phyloP scores from a whole-genome alignment of 1,140 invertebrate genomes.

The Macrotrachela quadricornifera region DNA sequence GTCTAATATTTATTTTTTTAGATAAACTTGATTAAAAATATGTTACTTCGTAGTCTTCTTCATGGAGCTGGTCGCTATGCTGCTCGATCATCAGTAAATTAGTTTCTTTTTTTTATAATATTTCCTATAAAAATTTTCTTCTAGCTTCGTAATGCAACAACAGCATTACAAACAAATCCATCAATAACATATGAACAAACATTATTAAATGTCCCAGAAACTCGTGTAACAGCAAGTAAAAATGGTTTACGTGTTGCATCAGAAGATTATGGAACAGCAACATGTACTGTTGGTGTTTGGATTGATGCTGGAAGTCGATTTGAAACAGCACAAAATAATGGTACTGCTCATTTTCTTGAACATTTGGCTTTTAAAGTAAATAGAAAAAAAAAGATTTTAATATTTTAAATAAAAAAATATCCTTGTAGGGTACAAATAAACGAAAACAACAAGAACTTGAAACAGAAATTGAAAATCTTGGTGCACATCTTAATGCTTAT shows the following conservation, averaged over 20 bases:
- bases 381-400: background rate
- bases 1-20: too few species aligned
- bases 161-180: too few species aligned
- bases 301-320: conserved; percentile 95
- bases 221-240: conserved; percentile 57
- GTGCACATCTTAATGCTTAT: conserved; percentile 94
- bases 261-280: conserved; percentile 77
- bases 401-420: conserved; percentile 2
- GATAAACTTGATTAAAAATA: too few species aligned
- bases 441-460: conserved; percentile 80
- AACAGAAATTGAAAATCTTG: conserved; percentile 94
- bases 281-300: conserved; percentile 92
- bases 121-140: too few species aligned
- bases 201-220: conserved; percentile 43
- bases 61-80: too few species aligned
- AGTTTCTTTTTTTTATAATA: too few species aligned
- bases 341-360: conserved; percentile 97
- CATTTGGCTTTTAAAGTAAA: conserved; percentile 94
- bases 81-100: too few species aligned
- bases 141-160: too few species aligned
- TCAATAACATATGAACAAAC: too few species aligned
- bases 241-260: conserved; percentile 79
- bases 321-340: conserved; percentile 81
- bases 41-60: too few species aligned
- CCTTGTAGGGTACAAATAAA: conserved; percentile 61